Conservation (phyloP, 2,888 invertebrate genomes). For the Hyppa rectilinea region DNA sequence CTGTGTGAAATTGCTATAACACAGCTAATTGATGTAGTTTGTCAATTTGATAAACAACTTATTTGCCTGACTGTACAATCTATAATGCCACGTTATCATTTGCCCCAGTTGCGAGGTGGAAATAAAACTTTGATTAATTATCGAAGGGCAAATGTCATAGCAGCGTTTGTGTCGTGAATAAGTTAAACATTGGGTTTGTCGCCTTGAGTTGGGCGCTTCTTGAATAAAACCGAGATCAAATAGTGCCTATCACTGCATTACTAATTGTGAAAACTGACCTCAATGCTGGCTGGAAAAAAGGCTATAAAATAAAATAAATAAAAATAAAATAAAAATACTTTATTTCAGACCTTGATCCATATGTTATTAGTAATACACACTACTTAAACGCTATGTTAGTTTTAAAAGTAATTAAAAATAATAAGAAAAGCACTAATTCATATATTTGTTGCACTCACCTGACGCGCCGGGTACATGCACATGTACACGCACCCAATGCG, state of each 20-base stretch:
- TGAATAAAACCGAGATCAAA: conserved; percentile 6
- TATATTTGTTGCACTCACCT: no score
- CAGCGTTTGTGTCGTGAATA: conserved; percentile 3
- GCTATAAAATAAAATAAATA: no score
- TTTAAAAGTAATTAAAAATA: no score
- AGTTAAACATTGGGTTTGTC: background rate
- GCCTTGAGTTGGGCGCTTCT: background rate
- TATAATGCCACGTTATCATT: background rate
- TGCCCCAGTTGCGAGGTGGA: background rate
- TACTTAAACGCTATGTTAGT: no score
- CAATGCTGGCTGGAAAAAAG: background rate
- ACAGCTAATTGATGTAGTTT: background rate
- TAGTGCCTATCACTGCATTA: background rate
- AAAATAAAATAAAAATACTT: no score
- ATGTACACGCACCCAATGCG: no score
- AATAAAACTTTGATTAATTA: conserved; percentile 21
- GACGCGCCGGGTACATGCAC: no score
- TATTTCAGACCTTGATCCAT: no score
- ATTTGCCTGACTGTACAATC: background rate
- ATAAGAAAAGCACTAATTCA: no score
- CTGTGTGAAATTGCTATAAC: background rate
- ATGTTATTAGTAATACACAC: no score
- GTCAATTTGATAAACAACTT: background rate
- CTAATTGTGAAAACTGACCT: background rate
- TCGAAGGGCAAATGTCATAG: background rate